Evolutionary conservation across 1,140 invertebrate species (phyloP).

Genomic region (Trissolcus basalis): DNA sequence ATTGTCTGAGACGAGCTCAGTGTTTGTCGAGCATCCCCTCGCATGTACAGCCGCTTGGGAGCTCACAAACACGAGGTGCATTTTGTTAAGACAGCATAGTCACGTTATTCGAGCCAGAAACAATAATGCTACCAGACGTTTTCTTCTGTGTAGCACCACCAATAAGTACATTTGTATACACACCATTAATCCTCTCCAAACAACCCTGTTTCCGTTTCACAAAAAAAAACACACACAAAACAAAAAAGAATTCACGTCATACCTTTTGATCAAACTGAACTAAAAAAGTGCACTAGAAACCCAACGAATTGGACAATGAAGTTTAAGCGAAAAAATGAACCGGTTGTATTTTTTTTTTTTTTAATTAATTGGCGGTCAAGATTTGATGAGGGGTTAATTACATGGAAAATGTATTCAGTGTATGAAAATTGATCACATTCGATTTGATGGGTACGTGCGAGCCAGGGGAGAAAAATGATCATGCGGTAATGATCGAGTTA

Average conservation of each 20-base stretch:
- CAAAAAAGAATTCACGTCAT: too few species aligned
- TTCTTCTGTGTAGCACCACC: conserved; percentile 1
- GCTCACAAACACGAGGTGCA: conserved; percentile 28
- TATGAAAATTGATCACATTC: background rate
- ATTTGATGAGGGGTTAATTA: background rate
- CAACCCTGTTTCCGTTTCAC: too few species aligned
- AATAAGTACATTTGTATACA: too few species aligned
- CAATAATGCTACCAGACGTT: conserved; percentile 23
- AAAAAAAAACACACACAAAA: too few species aligned
- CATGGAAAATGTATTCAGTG: background rate
- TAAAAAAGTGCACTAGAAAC: too few species aligned
- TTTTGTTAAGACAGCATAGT: conserved; percentile 13
- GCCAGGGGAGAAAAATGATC: conserved; percentile 24
- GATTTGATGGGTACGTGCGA: too few species aligned
- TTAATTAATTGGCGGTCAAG: too few species aligned
- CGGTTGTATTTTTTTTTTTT: too few species aligned
- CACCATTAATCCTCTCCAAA: too few species aligned
- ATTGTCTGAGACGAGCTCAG: conserved; percentile 19
- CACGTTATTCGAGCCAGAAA: conserved; percentile 15
- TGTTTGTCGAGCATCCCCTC: conserved; percentile 29
- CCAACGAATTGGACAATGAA: too few species aligned
- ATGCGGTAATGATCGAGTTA: conserved; percentile 30
- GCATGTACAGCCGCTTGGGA: conserved; percentile 11
- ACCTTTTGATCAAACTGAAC: too few species aligned
- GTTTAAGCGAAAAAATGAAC: too few species aligned